Conservation (phyloP, 37 sponge, comb jelly and placozoan genomes). For the Ephydatia muelleri region DNA sequence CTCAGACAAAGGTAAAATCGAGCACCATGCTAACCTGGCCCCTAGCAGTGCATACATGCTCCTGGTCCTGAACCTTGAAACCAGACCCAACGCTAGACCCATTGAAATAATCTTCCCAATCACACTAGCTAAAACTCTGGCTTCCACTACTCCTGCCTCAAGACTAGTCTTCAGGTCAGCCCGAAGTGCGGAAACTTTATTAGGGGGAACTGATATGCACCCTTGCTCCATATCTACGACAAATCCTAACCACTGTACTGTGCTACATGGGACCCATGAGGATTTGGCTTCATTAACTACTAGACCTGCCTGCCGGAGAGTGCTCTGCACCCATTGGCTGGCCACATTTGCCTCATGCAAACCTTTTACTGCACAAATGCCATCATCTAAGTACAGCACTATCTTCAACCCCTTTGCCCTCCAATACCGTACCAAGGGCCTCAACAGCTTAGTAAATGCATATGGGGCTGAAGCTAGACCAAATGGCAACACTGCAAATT, state of each 20-base stretch:
- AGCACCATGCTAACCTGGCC: conserved; percentile 13
- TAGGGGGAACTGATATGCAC: conserved; percentile 11
- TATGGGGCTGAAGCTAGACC: conserved; percentile 33
- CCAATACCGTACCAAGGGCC: conserved; percentile 32
- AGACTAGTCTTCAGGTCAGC: not conserved
- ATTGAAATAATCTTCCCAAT: conserved; percentile 38
- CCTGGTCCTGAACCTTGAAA: conserved; percentile 17
- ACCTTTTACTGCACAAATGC: conserved; percentile 19
- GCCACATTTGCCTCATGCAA: not conserved
- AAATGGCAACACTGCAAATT: conserved; percentile 47
- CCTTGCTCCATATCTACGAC: not conserved
- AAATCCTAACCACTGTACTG: conserved; percentile 5
- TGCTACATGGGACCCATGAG: conserved; percentile 11
- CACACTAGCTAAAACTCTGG: conserved; percentile 13
- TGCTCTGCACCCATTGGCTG: not conserved
- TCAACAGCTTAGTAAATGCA: conserved; percentile 44
- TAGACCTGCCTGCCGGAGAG: conserved; percentile 12
- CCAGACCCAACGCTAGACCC: conserved; percentile 2
- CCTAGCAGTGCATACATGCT: conserved; percentile 17
- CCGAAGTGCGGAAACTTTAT: not conserved
- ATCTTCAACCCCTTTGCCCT: conserved; percentile 22
- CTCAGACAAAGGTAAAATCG: not conserved
- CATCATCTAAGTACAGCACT: conserved; percentile 49
- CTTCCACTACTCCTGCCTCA: not conserved
- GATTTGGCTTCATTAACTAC: conserved; percentile 19